Evolutionary conservation across 2,797 vertebrate genomes (phyloP), one percentile per base, ranked within the genome.

Genomic region (Champsocephalus gunnari): DNA sequence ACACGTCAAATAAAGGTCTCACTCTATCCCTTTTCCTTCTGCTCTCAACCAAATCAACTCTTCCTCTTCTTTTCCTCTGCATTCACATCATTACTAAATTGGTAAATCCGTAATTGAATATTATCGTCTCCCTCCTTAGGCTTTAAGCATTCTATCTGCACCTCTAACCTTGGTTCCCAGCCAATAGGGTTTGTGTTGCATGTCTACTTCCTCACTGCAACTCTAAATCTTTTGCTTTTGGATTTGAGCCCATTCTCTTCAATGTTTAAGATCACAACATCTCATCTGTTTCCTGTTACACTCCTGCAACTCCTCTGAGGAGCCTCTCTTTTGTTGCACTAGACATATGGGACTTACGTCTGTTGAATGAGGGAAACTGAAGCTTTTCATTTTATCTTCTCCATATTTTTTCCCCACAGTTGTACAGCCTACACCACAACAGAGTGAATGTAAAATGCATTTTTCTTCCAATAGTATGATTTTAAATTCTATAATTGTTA

Each of bases 51-150:
- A 90, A 92, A 88, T 89, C 92, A 90, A 89, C 82, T 70, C 73
- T 82, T 84, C 58, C 71, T 56, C 32, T 45, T 57, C 65, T 65
- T 75, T 69, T 54, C 65, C 58, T 11, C 47, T 66, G 56, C 73
- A 83, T 90, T 82, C 82, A 81, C 79, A 43, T 89, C 81, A 76
- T 87, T 69, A 77, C 72, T 88, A 88, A 92, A 93, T 91, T 88
- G 90, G 82, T 88, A 88, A 88, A 86, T 79, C 80, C 14, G 73
- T 91, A 92, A 93, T 86, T 92, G 87, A 88, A 92, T 88, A 91
- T 86, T 85, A 81, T 81, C 83, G 73, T 89, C 80, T 92, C 50
- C 48, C 56, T 79, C 75, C 79, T 57, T 28, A 28, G 75, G 70
- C 76, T 87, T 75, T 71, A 80, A 66, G 68, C 43, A 50, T 84